Base-by-base conservation (phyloP, 2,888 invertebrate genomes). In the Ctenicera cuprea region DNA sequence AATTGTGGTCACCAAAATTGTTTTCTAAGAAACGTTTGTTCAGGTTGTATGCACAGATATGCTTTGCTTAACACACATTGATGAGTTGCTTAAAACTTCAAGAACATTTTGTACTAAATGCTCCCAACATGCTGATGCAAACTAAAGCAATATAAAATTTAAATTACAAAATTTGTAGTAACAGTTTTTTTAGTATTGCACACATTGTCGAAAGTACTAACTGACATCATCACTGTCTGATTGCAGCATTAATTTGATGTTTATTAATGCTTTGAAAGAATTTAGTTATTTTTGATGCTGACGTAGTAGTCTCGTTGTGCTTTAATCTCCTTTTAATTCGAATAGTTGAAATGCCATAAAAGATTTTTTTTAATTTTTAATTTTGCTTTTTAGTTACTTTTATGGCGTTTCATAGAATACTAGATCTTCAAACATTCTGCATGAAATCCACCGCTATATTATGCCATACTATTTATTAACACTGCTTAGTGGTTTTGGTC, bases 401-500 rank as follows among this genome's bases (percentile, higher is more conserved):
- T 48, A 67, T 73, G 74, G 57, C 65, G 69, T 70, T 73, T 76
- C 37, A 54, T 65, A 14, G 57, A 63, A 43, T 37, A 59, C 62
- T 74, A 84, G 85, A 85, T 85, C 85, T 86, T 87, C 87, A 87
- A 87, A 86, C 86, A 87, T 87, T 87, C 87, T 87, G 87, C 87
- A 87, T 87, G 86, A 80, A 79, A 78, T 76, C 79, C 80, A 79
- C 79, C 77, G 80, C 76, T 79, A 79, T 77, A 77, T 77, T 78
- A 79, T 79, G 80, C 81, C 77, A 78, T 76, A 80, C 76, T 78
- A 77, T 77, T 78, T 77, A 81, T 81, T 81, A 81, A 81, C 81
- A 81, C 78, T 74, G 76, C 80, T 77, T 82, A 79, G 79, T 79
- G 80, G 83, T 79, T 80, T 79, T 83, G 83, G 81, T 83, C 81